Conservation (phyloP, 2,888 invertebrate species). For the Tanytarsus gracilentus region DNA sequence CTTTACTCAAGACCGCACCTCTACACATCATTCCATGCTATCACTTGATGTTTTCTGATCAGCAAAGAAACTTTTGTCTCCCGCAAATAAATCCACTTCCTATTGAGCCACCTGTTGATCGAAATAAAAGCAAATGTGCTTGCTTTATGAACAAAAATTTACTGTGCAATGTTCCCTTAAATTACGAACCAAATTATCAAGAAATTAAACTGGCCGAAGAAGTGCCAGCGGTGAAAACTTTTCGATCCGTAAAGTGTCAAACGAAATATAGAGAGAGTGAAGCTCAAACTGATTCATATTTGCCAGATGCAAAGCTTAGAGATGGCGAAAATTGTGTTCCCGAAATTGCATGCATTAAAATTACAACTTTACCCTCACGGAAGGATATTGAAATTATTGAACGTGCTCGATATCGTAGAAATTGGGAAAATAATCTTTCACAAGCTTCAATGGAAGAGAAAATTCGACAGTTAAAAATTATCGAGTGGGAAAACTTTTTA, state of each 20-base stretch:
- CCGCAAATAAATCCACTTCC: neutral
- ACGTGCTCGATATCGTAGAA: neutral
- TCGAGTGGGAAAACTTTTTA: neutral
- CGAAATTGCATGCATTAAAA: neutral
- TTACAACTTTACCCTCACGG: neutral
- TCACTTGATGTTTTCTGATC: neutral
- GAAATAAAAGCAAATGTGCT: too few species aligned
- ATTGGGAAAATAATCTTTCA: neutral
- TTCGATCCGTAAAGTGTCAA: too few species aligned
- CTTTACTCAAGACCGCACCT: neutral
- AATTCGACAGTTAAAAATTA: neutral
- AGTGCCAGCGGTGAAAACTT: too few species aligned
- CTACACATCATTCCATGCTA: neutral
- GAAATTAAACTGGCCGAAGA: neutral
- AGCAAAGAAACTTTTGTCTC: neutral
- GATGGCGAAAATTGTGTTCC: neutral
- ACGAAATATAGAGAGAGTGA: neutral
- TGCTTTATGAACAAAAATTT: too few species aligned
- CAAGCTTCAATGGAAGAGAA: neutral
- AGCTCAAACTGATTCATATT: neutral
- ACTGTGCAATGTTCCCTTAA: too few species aligned
- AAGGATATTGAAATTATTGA: neutral
- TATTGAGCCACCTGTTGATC: neutral
- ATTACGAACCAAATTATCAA: neutral
- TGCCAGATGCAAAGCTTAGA: neutral